Evolutionary conservation across 2,888 invertebrate species (phyloP).

Genomic region (Ophion slaviceki): DNA sequence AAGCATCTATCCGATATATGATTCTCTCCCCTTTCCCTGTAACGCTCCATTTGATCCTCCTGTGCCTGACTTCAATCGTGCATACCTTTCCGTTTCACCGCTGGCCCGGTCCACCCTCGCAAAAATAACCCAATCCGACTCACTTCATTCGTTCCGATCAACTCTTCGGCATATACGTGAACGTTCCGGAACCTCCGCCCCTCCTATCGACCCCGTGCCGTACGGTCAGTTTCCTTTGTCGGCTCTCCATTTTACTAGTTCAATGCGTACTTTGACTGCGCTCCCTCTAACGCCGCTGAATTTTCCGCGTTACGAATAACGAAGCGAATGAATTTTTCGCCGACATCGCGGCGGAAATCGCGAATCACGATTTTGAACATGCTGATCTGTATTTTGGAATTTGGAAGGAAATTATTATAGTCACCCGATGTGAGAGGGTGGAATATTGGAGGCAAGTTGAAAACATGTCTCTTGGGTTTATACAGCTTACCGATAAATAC

Average conservation of each 20-base stretch:
- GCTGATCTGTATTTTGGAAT: too few species aligned
- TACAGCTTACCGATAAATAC: too few species aligned
- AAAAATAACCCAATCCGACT: constrained; percentile 61
- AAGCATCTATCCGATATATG: too few species aligned
- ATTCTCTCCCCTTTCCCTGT: constrained; percentile 4
- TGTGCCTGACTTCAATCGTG: not conserved
- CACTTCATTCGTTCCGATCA: constrained; percentile 51
- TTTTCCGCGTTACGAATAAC: too few species aligned
- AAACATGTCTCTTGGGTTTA: too few species aligned
- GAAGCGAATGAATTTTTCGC: too few species aligned
- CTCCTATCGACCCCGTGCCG: not conserved
- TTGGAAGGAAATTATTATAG: too few species aligned
- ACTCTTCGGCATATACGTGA: constrained; percentile 22
- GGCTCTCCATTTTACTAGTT: not conserved
- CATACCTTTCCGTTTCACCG: constrained; percentile 29
- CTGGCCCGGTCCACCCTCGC: constrained; percentile 9
- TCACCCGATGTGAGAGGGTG: too few species aligned
- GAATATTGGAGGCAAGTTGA: too few species aligned
- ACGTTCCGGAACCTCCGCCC: not conserved
- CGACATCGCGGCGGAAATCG: too few species aligned
- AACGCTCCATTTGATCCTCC: constrained; percentile 29
- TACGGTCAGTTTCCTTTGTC: not conserved
- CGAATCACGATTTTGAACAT: too few species aligned
- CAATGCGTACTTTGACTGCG: not conserved
- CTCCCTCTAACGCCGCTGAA: too few species aligned